phyloP scores from a whole-genome alignment of 53 echinoderm and acorn worm species.

The Holothuria scabra region DNA sequence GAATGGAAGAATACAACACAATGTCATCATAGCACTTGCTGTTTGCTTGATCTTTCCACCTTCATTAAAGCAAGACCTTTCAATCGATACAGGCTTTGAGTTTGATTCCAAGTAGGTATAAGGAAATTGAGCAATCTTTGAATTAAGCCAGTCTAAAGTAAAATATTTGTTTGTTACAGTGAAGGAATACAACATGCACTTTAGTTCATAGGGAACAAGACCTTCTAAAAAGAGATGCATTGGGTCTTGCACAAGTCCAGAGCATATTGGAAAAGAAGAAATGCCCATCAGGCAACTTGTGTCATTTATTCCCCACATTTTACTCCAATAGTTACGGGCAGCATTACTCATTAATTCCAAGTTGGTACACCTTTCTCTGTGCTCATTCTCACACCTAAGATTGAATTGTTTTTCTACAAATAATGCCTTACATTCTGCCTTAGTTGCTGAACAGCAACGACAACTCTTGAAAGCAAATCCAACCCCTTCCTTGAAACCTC shows the following conservation, averaged over 20 bases:
- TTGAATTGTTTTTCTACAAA: slow-evolving; percentile 56
- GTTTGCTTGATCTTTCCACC: slow-evolving; percentile 67
- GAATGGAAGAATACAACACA: slow-evolving; percentile 55
- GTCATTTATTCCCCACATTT: slow-evolving; percentile 72
- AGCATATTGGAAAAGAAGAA: slow-evolving; percentile 52
- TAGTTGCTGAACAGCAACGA: slow-evolving; percentile 60
- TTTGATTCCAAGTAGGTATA: slow-evolving; percentile 57
- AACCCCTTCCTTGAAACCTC: slow-evolving; percentile 79
- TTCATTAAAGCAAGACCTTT: slow-evolving; percentile 27
- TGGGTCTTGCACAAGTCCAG: slow-evolving; percentile 69
- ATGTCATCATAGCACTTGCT: slow-evolving; percentile 57
- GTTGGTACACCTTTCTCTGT: slow-evolving; percentile 51
- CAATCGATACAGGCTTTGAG: slow-evolving; percentile 55
- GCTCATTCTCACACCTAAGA: slow-evolving; percentile 55
- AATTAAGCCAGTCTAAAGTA: slow-evolving; percentile 72
- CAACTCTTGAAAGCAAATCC: slow-evolving; percentile 65
- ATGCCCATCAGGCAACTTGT: slow-evolving; percentile 62
- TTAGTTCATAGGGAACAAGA: slow-evolving; percentile 67
- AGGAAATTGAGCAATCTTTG: slow-evolving; percentile 52
- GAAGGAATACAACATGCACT: slow-evolving; percentile 53
- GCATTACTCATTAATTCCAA: slow-evolving; percentile 37
- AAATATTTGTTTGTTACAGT: slow-evolving; percentile 57
- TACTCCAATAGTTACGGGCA: slow-evolving; percentile 73
- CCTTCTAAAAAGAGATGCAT: slow-evolving; percentile 80
- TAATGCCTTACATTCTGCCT: slow-evolving; percentile 51